Evolutionary conservation across 1,140 invertebrate species (phyloP).

Genomic region (Diabrotica virgifera): DNA sequence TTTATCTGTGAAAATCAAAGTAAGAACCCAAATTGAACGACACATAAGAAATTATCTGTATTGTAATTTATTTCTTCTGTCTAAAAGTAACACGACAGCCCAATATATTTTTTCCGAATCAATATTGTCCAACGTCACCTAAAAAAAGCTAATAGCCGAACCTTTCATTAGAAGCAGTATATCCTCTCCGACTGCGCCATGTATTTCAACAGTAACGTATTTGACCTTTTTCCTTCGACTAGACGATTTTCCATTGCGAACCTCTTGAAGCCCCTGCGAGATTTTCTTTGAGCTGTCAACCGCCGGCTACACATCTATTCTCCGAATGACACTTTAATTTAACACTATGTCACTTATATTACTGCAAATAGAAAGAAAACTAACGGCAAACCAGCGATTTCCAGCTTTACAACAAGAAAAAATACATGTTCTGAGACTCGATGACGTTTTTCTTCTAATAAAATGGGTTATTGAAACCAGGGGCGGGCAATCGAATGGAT

Average conservation of each 20-base stretch:
- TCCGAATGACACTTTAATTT: slow-evolving; percentile 18
- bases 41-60: too few species aligned
- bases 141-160: too few species aligned
- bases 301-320: slow-evolving; percentile 15
- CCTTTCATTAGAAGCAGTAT: neutral
- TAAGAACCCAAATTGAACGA: too few species aligned
- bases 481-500: too few species aligned
- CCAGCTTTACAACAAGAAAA: slow-evolving; percentile 2
- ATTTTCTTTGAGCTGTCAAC: slow-evolving; percentile 14
- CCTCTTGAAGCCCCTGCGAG: slow-evolving; percentile 22
- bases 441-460: neutral
- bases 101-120: too few species aligned
- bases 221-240: slow-evolving; percentile 6
- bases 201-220: neutral
- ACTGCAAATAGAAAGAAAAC: slow-evolving; percentile 1
- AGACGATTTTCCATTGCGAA: slow-evolving; percentile 4
- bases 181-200: neutral
- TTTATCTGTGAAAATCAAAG: too few species aligned
- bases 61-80: too few species aligned
- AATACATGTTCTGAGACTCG: neutral
- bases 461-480: neutral
- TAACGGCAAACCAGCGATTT: neutral
- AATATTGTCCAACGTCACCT: too few species aligned
- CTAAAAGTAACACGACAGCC: too few species aligned
- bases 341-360: slow-evolving; percentile 7